Conservation (phyloP, 2,888 invertebrate genomes). For the Yponomeuta malinellus region DNA sequence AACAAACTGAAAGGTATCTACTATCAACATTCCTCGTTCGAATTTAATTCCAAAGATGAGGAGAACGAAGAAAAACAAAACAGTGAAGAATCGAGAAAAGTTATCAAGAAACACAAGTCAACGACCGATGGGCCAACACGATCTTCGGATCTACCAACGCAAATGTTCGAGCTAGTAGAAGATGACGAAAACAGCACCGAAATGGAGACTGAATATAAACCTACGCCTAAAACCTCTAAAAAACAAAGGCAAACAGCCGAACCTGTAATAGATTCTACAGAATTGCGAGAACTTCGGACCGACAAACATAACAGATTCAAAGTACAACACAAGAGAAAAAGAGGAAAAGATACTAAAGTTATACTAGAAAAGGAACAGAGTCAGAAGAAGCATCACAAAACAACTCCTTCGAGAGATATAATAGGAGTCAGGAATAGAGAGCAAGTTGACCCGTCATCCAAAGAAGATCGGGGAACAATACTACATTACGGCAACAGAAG, state of each 20-base stretch:
- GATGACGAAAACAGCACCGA: background rate
- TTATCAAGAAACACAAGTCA: background rate
- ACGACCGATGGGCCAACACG: background rate
- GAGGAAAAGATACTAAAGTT: background rate
- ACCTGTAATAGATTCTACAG: background rate
- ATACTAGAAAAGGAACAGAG: background rate
- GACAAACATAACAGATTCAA: background rate
- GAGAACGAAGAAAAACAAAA: background rate
- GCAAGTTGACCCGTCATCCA: background rate
- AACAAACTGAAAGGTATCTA: constrained; percentile 34
- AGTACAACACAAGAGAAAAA: background rate
- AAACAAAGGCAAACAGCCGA: background rate
- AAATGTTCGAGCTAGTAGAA: background rate
- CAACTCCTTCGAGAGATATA: background rate
- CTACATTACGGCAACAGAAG: background rate
- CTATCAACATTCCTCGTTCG: background rate
- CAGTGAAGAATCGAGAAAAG: background rate
- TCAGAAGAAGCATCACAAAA: background rate
- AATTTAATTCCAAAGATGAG: background rate
- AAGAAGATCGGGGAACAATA: background rate
- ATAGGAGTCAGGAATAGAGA: background rate
- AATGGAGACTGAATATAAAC: background rate
- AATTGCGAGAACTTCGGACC: background rate
- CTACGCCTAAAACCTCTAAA: background rate
- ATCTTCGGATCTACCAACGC: background rate